phyloP scores from a whole-genome alignment of 2,113 vertebrate species.

The Geococcyx californianus region DNA sequence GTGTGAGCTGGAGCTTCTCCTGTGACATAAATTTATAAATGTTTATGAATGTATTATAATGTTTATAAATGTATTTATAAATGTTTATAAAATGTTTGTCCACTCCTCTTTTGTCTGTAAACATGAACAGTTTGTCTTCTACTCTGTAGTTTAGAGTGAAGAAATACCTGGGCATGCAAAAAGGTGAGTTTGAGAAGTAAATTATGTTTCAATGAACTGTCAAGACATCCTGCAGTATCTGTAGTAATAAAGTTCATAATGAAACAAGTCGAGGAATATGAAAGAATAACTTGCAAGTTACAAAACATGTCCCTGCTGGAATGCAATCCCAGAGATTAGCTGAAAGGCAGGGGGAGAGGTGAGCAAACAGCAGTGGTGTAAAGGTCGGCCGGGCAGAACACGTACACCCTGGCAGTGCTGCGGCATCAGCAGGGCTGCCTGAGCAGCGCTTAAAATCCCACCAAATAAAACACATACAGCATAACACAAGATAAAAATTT shows the following conservation, averaged over 20 bases:
- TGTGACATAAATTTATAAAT: neutral
- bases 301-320: neutral
- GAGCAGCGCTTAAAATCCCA: neutral
- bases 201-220: neutral
- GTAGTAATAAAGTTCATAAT: neutral
- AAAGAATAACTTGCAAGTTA: neutral
- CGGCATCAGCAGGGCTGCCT: rapidly evolving
- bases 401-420: neutral
- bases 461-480: rapidly evolving
- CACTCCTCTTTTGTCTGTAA: neutral
- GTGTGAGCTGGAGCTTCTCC: neutral
- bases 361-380: constrained; percentile 20
- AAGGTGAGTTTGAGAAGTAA: neutral
- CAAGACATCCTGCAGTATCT: neutral
- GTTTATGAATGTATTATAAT: too few species aligned
- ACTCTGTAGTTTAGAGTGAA: neutral
- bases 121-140: neutral
- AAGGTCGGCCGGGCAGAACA: neutral
- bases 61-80: neutral
- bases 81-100: neutral
- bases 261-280: neutral
- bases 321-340: neutral
- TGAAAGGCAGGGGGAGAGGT: neutral
- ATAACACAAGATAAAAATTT: neutral
- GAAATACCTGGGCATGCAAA: neutral